Percentiles rank a stretch among this genome's conserved stretches.
Conservation (phyloP, 2,888 invertebrate genomes). For the Laspeyria flexula region DNA sequence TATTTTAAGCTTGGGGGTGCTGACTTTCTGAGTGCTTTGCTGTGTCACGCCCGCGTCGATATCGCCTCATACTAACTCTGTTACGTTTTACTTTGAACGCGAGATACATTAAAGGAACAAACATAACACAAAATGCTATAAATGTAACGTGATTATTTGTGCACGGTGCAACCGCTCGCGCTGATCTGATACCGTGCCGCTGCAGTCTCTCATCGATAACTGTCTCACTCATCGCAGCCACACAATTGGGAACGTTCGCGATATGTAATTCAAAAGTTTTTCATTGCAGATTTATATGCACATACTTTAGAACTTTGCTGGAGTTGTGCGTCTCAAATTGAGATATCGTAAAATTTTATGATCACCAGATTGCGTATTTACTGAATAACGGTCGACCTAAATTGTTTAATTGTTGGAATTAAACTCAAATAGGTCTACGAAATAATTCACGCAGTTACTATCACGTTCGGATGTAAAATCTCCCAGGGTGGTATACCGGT, state of each 20-base stretch:
- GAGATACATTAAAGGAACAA: conserved; percentile 18
- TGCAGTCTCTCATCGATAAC: conserved; percentile 29
- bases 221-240: conserved; percentile 24
- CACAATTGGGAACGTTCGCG: conserved; percentile 23
- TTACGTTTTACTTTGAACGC: conserved; percentile 29
- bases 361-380: conserved; percentile 51
- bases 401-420: conserved; percentile 59
- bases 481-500: conserved; percentile 44
- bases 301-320: conserved; percentile 27
- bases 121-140: conserved; percentile 21
- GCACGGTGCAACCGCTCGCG: conserved; percentile 8
- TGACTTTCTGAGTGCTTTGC: conserved; percentile 76
- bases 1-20: conserved; percentile 68
- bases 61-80: conserved; percentile 35
- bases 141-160: conserved; percentile 21
- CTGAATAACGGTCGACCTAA: conserved; percentile 57
- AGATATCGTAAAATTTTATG: conserved; percentile 55
- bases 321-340: conserved; percentile 44
- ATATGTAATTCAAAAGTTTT: conserved; percentile 34
- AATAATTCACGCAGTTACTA: conserved; percentile 33
- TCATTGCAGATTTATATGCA: conserved; percentile 39
- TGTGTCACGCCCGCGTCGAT: conserved; percentile 57
- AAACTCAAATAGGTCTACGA: conserved; percentile 43
- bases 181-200: conserved; percentile 19
- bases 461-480: conserved; percentile 23